A percentile compares a stretch with the other conserved stretches of the same genome.
Evolutionary conservation across 2,113 vertebrate genomes (phyloP).

Genomic region (Oxygymnocypris stewartii): DNA sequence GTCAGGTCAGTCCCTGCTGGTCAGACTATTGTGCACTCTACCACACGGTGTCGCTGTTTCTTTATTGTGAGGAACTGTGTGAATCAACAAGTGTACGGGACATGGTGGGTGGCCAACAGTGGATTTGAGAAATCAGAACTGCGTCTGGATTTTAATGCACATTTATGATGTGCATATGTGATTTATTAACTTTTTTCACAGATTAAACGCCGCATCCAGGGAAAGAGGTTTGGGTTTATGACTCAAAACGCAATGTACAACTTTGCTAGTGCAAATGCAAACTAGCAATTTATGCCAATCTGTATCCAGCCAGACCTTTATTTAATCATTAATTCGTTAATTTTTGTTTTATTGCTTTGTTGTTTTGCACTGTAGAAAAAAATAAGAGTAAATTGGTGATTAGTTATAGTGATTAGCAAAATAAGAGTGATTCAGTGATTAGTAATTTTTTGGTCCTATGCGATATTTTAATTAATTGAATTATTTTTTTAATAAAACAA

Average conservation of each 20-base stretch:
- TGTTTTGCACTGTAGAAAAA: not conserved
- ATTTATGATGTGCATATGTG: not conserved
- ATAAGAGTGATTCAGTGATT: not conserved
- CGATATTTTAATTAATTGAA: not conserved
- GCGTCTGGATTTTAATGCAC: not conserved
- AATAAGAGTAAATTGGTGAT: too few relatives aligned
- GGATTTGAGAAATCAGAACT: not conserved
- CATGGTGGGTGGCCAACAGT: slow-evolving; percentile 30
- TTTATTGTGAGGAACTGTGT: not conserved
- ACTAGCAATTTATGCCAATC: not conserved
- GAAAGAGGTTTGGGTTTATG: not conserved
- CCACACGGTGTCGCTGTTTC: slow-evolving; percentile 43
- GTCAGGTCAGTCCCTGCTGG: not conserved
- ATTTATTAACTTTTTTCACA: not conserved
- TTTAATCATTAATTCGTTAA: too few relatives aligned
- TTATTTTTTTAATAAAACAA: too few relatives aligned
- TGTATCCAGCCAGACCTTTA: not conserved
- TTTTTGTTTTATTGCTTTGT: not conserved
- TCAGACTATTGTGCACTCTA: not conserved
- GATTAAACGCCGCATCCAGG: not conserved
- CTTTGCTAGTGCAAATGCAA: not conserved
- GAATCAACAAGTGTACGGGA: not conserved
- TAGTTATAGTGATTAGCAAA: too few relatives aligned
- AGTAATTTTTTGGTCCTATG: not conserved
- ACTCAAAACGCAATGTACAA: not conserved